A percentile compares a stretch with the other conserved stretches of the same genome.
Conservation (phyloP, 1,140 invertebrate species). For the Hycleus phaleratus region DNA sequence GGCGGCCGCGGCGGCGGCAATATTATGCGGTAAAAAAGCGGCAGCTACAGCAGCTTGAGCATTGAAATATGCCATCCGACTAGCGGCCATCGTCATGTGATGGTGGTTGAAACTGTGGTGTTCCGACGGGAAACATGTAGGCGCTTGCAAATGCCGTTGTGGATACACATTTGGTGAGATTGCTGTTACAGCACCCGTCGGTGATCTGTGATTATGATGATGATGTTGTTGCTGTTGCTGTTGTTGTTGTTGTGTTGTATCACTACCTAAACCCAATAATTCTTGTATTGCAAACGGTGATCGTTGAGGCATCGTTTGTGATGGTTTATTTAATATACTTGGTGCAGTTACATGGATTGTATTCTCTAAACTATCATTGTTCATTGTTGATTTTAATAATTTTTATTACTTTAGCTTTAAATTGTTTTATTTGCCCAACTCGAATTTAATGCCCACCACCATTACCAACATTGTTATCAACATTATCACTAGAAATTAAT, state of each 20-base stretch:
- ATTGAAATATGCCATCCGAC: conserved; percentile 77
- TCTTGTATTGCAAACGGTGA: conserved; percentile 90
- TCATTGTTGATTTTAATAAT: conserved; percentile 25
- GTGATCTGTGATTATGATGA: conserved; percentile 37
- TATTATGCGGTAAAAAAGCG: conserved; percentile 69
- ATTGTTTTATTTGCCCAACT: no score
- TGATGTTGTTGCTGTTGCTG: no score
- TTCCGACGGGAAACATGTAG: conserved; percentile 38
- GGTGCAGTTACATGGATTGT: conserved; percentile 41
- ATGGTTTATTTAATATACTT: conserved; percentile 39
- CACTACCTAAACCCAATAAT: conserved; percentile 64
- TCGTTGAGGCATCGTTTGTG: conserved; percentile 63
- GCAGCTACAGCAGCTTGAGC: conserved; percentile 81
- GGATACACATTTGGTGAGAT: conserved; percentile 40
- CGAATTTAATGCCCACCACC: no score
- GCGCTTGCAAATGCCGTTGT: conserved; percentile 37
- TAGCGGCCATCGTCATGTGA: conserved; percentile 60
- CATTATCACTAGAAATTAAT: no score
- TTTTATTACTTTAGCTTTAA: no score
- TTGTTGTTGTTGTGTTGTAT: conserved; percentile 25
- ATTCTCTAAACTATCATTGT: conserved; percentile 38
- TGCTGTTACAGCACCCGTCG: conserved; percentile 43
- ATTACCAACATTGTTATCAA: no score
- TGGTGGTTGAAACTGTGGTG: conserved; percentile 47
- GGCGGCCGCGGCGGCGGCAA: conserved; percentile 44